Evolutionary conservation across 2,797 vertebrate genomes (phyloP).

Genomic region (Coreius guichenoti): DNA sequence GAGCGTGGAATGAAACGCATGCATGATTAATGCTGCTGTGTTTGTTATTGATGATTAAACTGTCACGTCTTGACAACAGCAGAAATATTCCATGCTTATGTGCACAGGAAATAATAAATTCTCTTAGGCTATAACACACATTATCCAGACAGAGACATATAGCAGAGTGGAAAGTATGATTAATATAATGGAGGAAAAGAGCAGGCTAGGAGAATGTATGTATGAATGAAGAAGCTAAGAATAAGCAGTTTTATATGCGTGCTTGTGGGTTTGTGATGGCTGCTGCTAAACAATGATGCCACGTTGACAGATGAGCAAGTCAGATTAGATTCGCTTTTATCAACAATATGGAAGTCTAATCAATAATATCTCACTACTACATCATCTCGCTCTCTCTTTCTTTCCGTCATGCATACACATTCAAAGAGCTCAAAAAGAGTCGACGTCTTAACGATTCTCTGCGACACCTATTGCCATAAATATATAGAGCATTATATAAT

Average conservation of each 20-base stretch:
- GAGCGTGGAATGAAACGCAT: slow-evolving; percentile 10
- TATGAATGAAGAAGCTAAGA: slow-evolving; percentile 28
- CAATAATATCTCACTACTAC: slow-evolving; percentile 75
- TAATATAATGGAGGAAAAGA: slow-evolving; percentile 54
- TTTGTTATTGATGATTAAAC: slow-evolving; percentile 56
- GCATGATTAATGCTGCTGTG: slow-evolving; percentile 48
- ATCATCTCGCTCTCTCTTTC: slow-evolving; percentile 67
- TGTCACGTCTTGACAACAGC: slow-evolving; percentile 45
- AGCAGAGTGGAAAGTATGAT: slow-evolving; percentile 52
- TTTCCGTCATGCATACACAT: slow-evolving; percentile 40
- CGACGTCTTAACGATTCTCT: background rate
- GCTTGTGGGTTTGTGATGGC: slow-evolving; percentile 21
- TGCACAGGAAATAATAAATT: slow-evolving; percentile 57
- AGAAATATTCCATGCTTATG: slow-evolving; percentile 49
- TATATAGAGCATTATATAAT: background rate
- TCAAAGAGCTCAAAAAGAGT: slow-evolving; percentile 28
- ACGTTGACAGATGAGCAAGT: slow-evolving; percentile 80
- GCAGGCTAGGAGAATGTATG: slow-evolving; percentile 33
- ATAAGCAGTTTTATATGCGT: slow-evolving; percentile 34
- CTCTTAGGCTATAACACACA: slow-evolving; percentile 49
- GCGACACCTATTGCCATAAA: background rate
- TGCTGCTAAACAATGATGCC: slow-evolving; percentile 72
- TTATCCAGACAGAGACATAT: slow-evolving; percentile 54
- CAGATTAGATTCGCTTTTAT: slow-evolving; percentile 82
- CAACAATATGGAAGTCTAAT: slow-evolving; percentile 79